Evolutionary conservation across 2,797 vertebrate species (phyloP), one percentile per base, ranked within the genome.

Genomic region (Aplochiton taeniatus): DNA sequence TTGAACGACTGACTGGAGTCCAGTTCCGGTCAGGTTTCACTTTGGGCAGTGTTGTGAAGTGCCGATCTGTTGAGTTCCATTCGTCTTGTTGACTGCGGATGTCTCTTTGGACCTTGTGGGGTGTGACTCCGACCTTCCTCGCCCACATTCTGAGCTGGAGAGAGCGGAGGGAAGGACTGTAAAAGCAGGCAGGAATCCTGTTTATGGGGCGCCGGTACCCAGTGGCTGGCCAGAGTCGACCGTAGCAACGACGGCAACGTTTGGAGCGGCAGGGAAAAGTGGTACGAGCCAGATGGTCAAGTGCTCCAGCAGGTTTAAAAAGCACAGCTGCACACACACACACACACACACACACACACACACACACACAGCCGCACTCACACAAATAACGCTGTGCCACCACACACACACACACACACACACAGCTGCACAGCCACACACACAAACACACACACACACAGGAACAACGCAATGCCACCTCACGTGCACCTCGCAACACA

Each of bases 131-230:
- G 64, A 41, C 61, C 52, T 9, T 68, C 63, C 63, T 59, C 65
- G 76, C 74, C 57, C 75, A 65, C 63, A 74, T 73, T 75, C 71
- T 72, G 72, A 55, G 48, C 49, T 77, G 58, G 74, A 76, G 57
- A 74, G 78, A 65, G 65, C 65, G 76, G 70, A 80, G 80, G 78
- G 83, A 83, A 83, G 64, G 84, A 85, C 83, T 82, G 80, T 87
- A 88, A 88, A 88, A 87, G 82, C 82, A 77, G 75, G 70, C 84
- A 87, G 83, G 85, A 88, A 85, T 88, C 79, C 73, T 84, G 85
- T 89, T 88, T 85, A 88, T 86, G 66, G 78, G 82, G 77, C 70
- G 61, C 74, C 76, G 83, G 77, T 69, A 83, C 75, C 63, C 84
- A 87, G 85, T 81, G 80, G 73, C 74, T 80, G 79, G 70, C 63